Evolutionary conservation across 2,113 vertebrate genomes (phyloP).

Genomic region (Leiothrix lutea): DNA sequence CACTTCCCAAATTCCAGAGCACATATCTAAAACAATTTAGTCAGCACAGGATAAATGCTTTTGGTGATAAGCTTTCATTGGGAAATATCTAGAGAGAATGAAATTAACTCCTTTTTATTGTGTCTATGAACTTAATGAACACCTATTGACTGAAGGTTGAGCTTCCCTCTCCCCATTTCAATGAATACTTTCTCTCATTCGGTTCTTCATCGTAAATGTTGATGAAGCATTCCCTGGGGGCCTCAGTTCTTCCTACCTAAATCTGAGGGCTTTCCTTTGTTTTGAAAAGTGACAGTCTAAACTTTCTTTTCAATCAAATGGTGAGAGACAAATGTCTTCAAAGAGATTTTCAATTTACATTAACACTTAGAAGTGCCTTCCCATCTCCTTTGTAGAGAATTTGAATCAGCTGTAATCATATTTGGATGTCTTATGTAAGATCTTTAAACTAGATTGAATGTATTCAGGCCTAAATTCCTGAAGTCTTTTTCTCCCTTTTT

Average conservation of each 20-base stretch:
- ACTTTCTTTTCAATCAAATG: background rate
- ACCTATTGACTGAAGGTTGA: background rate
- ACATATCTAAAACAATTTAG: background rate
- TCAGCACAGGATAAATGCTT: conserved; percentile 4
- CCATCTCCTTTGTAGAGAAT: background rate
- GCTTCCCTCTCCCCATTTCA: background rate
- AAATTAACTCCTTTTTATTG: conserved; percentile 29
- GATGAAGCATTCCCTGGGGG: background rate
- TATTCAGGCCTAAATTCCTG: background rate
- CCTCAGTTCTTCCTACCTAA: background rate
- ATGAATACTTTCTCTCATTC: background rate
- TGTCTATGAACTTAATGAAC: conserved; percentile 17
- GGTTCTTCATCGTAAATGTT: background rate
- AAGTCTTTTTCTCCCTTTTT: background rate
- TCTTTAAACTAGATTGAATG: background rate
- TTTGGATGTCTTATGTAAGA: background rate
- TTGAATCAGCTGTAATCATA: background rate
- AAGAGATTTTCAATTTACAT: background rate
- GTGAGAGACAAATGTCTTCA: background rate
- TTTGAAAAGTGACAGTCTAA: background rate
- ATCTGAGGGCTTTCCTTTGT: background rate
- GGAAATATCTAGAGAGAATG: background rate
- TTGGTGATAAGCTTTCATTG: conserved; percentile 10
- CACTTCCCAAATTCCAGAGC: conserved; percentile 15
- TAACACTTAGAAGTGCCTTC: background rate